These are phyloP conservation scores for Acromyrmex echinatior DNA, from an alignment of 1,140 invertebrate genomes.

Conservation along the genomic window DNA sequence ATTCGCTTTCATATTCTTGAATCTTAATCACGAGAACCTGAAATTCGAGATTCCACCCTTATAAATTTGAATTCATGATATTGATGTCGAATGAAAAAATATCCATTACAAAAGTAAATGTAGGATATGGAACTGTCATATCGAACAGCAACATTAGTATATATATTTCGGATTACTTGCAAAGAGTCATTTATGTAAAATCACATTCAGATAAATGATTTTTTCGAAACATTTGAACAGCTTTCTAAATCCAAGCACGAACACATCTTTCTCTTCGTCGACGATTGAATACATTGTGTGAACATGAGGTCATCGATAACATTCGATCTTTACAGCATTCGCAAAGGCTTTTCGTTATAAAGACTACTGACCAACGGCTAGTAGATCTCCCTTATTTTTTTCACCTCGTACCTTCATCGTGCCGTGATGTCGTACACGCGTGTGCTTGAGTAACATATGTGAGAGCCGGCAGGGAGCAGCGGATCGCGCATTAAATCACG, in stretches of 20 bases:
- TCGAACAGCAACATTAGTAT: not conserved
- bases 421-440: conserved; percentile 45
- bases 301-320: conserved; percentile 14
- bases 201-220: not conserved
- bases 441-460: conserved; percentile 61
- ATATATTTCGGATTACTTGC: not conserved
- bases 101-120: conserved; percentile 4
- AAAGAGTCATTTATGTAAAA: not conserved
- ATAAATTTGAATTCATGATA: conserved; percentile 56
- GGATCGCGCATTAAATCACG: conserved; percentile 65
- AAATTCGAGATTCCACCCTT: conserved; percentile 47
- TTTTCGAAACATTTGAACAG: not conserved
- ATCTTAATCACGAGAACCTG: conserved; percentile 60
- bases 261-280: not conserved
- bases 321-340: conserved; percentile 27
- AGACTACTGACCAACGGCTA: not conserved
- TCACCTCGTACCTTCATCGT: not conserved
- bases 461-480: not conserved
- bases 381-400: conserved; percentile 9
- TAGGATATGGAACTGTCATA: not conserved
- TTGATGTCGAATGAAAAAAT: conserved; percentile 41
- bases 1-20: conserved; percentile 63
- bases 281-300: not conserved
- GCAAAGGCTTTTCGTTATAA: not conserved
- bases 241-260: conserved; percentile 2